Conservation (phyloP, 2,888 invertebrate species). For the Coelogynopora nodosa region DNA sequence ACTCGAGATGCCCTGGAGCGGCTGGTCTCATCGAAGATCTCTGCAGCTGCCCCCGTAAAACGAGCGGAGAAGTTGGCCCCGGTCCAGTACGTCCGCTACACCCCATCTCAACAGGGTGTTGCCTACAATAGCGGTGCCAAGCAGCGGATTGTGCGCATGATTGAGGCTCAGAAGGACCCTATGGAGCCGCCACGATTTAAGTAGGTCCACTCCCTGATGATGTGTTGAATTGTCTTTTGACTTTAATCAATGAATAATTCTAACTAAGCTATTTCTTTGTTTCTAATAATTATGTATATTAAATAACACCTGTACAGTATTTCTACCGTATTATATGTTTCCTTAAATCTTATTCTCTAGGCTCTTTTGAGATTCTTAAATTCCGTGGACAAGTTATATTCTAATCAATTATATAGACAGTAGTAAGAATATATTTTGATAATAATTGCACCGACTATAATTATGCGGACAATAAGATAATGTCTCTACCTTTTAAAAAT, state of each 20-base stretch:
- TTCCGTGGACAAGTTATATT: no score
- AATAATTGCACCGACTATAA: no score
- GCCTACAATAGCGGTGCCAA: slow-evolving; percentile 92
- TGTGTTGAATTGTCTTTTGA: not conserved
- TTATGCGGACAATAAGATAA: no score
- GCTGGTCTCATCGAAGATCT: slow-evolving; percentile 73
- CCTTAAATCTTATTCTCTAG: no score
- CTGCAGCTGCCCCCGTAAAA: slow-evolving; percentile 91
- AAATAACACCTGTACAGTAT: not conserved
- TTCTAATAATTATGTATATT: not conserved
- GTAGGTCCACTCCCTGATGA: no score
- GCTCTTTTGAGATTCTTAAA: no score
- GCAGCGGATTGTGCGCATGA: slow-evolving; percentile 91
- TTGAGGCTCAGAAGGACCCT: slow-evolving; percentile 88
- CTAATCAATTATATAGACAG: no score
- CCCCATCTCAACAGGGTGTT: slow-evolving; percentile 92
- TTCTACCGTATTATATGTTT: not conserved
- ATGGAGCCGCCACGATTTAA: slow-evolving; percentile 96
- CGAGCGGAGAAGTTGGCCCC: slow-evolving; percentile 87
- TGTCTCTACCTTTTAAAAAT: no score
- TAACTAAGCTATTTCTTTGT: not conserved
- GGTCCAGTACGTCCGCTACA: slow-evolving; percentile 93
- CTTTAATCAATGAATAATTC: no score
- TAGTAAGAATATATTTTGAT: no score
- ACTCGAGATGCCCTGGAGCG: slow-evolving; percentile 82